Base-by-base conservation (phyloP, 2,113 vertebrate genomes). In the Indicator maculatus region DNA sequence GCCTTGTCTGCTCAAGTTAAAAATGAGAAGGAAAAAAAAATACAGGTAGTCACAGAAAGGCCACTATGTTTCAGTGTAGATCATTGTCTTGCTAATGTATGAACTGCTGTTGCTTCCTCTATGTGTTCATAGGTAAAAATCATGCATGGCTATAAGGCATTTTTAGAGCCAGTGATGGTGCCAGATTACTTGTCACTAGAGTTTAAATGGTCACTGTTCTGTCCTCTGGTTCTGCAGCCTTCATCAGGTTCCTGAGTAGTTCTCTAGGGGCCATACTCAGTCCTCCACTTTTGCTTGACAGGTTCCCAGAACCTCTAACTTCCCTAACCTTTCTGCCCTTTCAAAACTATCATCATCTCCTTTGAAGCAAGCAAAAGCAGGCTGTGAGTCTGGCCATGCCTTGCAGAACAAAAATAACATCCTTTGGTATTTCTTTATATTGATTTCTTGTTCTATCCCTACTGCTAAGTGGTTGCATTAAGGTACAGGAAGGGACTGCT, bases 361-460 rank as follows among this genome's bases (percentile, higher is more conserved):
- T 31, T 45, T 79, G 59, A 93, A 86, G 70, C 30, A 63, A 59
- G 33, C 44, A 77, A 70, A 90, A 86, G 59, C 90, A 84, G 58
- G 60, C 70, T 75, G 39, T 3, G 9, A 45, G 63, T 63, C 83
- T 90, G 83, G 33, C 61, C 16, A 5, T 83, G 69, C 65, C 53
- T 83, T 86, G 33, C 36, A 87, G 66, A 85, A 74, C 59, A 85
- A 90, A 96, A 94, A 87, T 95, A 96, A 58, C 80, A 53, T 71
- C 31, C 61, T 82, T 82, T 52, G 63, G 18, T 88, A 70, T 36
- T 78, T 71, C 72, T 94, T 90, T 65, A 5, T 95, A 95, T 96
- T 90, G 96, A 96, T 97, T 89, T 88, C 30, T 76, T 89, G 27
- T 63, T 89, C 44, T 88, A 45, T 94, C 69, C 23, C 33, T 30